Percentiles rank a stretch among this genome's conserved stretches.
These are phyloP conservation scores for Phania funesta DNA, from an alignment of 2,888 invertebrate species.

Conservation along the genomic window DNA sequence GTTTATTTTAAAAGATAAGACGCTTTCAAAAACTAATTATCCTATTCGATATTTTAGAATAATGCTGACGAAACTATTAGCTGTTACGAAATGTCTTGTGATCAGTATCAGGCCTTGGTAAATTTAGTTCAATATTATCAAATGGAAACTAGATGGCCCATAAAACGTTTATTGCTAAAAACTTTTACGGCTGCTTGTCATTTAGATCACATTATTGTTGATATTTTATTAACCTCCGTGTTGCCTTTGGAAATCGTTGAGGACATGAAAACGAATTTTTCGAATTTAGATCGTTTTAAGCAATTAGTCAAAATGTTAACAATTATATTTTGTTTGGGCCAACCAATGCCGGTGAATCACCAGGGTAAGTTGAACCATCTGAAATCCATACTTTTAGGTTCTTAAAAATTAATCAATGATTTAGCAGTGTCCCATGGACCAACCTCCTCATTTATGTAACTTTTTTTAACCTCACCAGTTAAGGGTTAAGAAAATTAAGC, in stretches of 20 bases:
- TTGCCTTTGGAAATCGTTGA: conserved; percentile 93
- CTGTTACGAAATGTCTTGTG: conserved; percentile 90
- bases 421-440: too few relatives aligned
- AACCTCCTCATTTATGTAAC: too few relatives aligned
- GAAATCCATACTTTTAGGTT: too few relatives aligned
- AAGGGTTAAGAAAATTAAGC: too few relatives aligned
- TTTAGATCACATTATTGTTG: conserved; percentile 89
- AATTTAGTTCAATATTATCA: conserved; percentile 96
- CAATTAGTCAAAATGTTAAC: conserved; percentile 91
- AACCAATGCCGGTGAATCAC: conserved; percentile 92
- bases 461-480: too few relatives aligned
- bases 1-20: background rate
- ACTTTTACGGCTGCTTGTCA: conserved; percentile 94
- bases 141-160: conserved; percentile 95
- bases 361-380: conserved; percentile 84
- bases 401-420: too few relatives aligned
- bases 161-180: conserved; percentile 89
- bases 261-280: conserved; percentile 89
- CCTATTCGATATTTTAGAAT: conserved; percentile 83
- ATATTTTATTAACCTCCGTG: conserved; percentile 91
- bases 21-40: background rate
- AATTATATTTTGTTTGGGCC: conserved; percentile 94
- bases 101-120: conserved; percentile 91
- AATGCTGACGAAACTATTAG: conserved; percentile 95
- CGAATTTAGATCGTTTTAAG: conserved; percentile 89